Evolutionary conservation across 1,140 invertebrate species (phyloP).

Genomic region (Hirudo medicinalis): DNA sequence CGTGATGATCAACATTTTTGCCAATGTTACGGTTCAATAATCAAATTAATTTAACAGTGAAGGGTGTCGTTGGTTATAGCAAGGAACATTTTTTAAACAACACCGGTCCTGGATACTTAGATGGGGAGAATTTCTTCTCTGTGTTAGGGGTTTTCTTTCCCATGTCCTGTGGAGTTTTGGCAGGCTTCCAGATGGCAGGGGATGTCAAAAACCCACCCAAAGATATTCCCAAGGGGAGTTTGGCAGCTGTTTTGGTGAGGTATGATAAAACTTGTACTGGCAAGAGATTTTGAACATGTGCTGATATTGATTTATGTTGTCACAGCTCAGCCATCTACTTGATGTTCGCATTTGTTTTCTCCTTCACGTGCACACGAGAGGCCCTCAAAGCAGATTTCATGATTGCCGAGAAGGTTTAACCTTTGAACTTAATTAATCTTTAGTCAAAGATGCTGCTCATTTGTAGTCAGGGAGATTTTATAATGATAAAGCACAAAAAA

Average conservation of each 20-base stretch:
- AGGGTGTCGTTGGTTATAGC: conserved; percentile 68
- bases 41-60: conserved; percentile 39
- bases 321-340: conserved; percentile 73
- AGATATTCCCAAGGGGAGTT: conserved; percentile 83
- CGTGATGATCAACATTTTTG: not conserved
- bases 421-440: not conserved
- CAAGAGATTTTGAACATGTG: no score
- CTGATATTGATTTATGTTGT: no score
- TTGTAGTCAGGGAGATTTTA: no score
- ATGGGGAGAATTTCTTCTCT: conserved; percentile 45
- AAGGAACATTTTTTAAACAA: conserved; percentile 64
- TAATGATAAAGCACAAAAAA: no score
- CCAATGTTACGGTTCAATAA: not conserved
- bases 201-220: conserved; percentile 75
- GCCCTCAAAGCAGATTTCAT: conserved; percentile 67
- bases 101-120: conserved; percentile 61
- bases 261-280: conserved; percentile 65
- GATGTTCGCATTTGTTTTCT: conserved; percentile 73
- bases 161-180: conserved; percentile 53
- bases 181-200: conserved; percentile 90
- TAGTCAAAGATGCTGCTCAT: not conserved
- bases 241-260: conserved; percentile 69
- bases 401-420: conserved; percentile 46
- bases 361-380: conserved; percentile 63
- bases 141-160: conserved; percentile 63